Conservation (phyloP, 2,797 vertebrate genomes). For the Neopelma chrysocephalum region DNA sequence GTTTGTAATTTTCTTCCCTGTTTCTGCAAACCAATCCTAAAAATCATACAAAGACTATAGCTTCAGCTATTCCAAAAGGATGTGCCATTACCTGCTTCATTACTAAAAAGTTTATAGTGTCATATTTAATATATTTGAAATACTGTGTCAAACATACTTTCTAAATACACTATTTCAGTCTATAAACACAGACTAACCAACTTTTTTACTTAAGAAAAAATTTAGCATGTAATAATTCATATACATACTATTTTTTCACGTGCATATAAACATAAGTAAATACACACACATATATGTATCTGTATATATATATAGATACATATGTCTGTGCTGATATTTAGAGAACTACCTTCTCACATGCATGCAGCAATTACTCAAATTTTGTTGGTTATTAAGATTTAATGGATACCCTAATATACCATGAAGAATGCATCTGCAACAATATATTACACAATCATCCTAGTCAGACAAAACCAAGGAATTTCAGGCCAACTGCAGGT, state of each 20-base stretch:
- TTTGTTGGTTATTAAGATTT: background rate
- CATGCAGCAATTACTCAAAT: background rate
- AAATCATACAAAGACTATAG: background rate
- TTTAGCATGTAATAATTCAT: background rate
- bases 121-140: background rate
- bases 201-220: background rate
- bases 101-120: background rate
- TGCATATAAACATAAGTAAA: background rate
- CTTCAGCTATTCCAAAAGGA: background rate
- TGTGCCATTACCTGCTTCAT: background rate
- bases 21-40: background rate
- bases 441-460: background rate
- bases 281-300: background rate
- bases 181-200: background rate
- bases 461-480: background rate
- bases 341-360: background rate
- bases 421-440: background rate
- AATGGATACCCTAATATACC: background rate
- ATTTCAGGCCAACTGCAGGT: background rate
- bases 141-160: background rate
- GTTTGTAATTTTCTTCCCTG: background rate
- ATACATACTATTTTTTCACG: background rate
- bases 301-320: background rate
- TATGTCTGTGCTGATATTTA: background rate
- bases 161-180: background rate